Conservation (phyloP, 92 coral and sea anemone species). For the Palythoa grandiflora region DNA sequence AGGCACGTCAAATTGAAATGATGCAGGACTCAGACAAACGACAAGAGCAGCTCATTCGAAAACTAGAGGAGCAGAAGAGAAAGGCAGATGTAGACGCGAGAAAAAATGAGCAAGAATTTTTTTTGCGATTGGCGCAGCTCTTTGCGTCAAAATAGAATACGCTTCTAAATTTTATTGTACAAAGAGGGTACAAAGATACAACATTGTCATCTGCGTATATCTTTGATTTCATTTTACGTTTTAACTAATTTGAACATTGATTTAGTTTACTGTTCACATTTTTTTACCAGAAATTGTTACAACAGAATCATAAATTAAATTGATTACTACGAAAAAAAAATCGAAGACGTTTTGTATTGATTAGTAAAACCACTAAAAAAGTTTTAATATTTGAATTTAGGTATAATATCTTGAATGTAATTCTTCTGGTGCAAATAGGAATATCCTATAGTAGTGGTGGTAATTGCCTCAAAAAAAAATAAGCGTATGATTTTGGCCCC, state of each 20-base stretch:
- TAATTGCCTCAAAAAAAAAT: constrained; percentile 8
- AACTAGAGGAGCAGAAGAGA: constrained; percentile 19
- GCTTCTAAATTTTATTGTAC: constrained; percentile 6
- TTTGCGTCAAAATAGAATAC: constrained; percentile 1
- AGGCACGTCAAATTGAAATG: constrained; percentile 27
- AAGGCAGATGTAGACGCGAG: not conserved
- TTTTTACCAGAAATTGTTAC: not conserved
- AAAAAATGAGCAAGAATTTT: constrained; percentile 21
- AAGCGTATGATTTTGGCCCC: constrained; percentile 4
- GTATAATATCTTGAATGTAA: constrained; percentile 1
- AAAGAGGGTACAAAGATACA: not conserved
- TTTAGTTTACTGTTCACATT: constrained; percentile 4
- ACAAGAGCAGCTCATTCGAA: constrained; percentile 21
- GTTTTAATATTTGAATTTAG: not conserved
- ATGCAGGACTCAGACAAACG: constrained; percentile 29
- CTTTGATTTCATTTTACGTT: not conserved
- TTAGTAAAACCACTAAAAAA: too few species aligned
- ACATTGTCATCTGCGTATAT: constrained; percentile 11
- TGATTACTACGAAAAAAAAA: not conserved
- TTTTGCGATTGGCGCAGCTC: constrained; percentile 12
- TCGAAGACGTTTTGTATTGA: too few species aligned
- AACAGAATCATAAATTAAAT: constrained; percentile 19
- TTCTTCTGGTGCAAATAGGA: not conserved
- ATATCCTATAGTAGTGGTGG: constrained; percentile 18
- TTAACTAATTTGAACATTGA: constrained; percentile 14